Percentiles rank a stretch among this genome's conserved stretches.
phyloP scores from a whole-genome alignment of 2,888 invertebrate species.

The Perizoma affinitatum region DNA sequence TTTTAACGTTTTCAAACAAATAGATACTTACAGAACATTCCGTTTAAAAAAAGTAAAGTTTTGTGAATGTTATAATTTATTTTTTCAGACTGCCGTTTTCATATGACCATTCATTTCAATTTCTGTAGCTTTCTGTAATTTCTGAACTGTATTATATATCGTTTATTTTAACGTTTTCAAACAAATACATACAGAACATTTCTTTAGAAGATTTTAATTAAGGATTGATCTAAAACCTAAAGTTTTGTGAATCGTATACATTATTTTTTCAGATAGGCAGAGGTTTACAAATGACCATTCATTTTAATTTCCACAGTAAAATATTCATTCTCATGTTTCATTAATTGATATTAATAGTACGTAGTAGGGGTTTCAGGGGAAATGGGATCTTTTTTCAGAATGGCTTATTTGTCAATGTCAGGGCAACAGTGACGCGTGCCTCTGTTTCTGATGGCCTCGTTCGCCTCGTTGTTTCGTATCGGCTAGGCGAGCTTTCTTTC shows the following conservation, averaged over 20 bases:
- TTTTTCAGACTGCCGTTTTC: constrained; percentile 8
- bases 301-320: constrained; percentile 43
- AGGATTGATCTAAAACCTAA: neutral
- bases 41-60: neutral
- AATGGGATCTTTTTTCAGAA: constrained; percentile 72
- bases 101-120: constrained; percentile 39
- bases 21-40: no score
- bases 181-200: neutral
- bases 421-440: constrained; percentile 65
- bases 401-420: constrained; percentile 78
- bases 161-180: constrained; percentile 1
- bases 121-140: no score
- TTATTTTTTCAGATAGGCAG: constrained; percentile 6
- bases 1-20: neutral
- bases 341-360: constrained; percentile 55
- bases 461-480: constrained; percentile 71
- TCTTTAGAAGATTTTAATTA: neutral
- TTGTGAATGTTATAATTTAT: neutral
- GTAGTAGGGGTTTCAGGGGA: constrained; percentile 64
- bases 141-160: neutral
- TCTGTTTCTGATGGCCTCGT: constrained; percentile 72
- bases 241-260: no score
- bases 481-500: constrained; percentile 59
- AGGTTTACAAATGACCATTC: constrained; percentile 22
- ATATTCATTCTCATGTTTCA: constrained; percentile 35